These are phyloP conservation scores for Patiria pectinifera DNA, from an alignment of 53 echinoderm and acorn worm species.

Conservation along the genomic window DNA sequence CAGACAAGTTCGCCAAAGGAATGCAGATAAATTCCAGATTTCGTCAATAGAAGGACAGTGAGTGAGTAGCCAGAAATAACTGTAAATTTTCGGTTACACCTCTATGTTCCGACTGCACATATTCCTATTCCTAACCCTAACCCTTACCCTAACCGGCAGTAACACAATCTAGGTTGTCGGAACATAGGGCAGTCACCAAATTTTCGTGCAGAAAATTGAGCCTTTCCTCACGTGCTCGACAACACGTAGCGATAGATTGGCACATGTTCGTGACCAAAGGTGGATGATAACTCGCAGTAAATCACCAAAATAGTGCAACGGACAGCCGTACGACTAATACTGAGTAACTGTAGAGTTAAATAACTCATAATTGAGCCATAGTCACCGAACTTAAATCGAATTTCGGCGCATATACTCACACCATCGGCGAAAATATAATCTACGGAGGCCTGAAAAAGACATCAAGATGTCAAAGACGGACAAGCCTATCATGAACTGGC, in stretches of 20 bases:
- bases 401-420: no score
- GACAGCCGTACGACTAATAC: slow-evolving; percentile 9
- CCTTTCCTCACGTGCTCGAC: background rate
- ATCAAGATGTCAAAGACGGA: slow-evolving; percentile 17
- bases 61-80: no score
- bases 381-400: background rate
- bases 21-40: background rate
- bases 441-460: slow-evolving; percentile 26
- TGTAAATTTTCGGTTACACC: no score
- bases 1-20: background rate
- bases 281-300: background rate
- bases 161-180: no score
- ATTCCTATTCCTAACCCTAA: no score
- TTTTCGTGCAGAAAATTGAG: no score
- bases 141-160: no score
- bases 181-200: no score
- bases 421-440: background rate
- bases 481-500: slow-evolving; percentile 46
- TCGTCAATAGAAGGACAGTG: no score
- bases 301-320: slow-evolving; percentile 6
- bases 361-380: background rate
- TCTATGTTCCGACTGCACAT: no score
- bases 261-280: background rate
- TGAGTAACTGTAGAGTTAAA: background rate
- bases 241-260: background rate